These are phyloP conservation scores for Drosophila parthenogenetica DNA, from an alignment of 2,888 invertebrate species.

Conservation along the genomic window DNA sequence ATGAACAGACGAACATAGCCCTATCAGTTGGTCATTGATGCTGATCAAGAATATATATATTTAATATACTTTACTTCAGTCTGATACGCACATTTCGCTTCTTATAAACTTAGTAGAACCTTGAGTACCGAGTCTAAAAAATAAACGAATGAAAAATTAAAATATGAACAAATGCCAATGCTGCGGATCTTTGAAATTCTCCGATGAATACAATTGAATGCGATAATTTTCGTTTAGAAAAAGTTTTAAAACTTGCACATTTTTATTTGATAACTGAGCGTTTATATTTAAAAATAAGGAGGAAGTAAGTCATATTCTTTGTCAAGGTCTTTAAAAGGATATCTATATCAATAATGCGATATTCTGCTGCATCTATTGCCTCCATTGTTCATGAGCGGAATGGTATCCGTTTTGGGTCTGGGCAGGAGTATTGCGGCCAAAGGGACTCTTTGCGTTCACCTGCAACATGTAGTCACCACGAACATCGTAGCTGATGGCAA, in stretches of 20 bases:
- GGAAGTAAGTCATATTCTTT: constrained; percentile 33
- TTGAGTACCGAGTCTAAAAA: too few relatives aligned
- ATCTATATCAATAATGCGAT: constrained; percentile 39
- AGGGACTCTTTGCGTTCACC: constrained; percentile 82
- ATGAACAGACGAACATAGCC: too few relatives aligned
- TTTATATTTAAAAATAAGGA: constrained; percentile 39
- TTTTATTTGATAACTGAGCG: constrained; percentile 56
- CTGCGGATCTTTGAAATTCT: too few relatives aligned
- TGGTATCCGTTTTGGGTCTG: constrained; percentile 72
- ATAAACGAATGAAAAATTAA: too few relatives aligned
- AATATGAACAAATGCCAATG: too few relatives aligned
- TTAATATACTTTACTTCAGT: too few relatives aligned
- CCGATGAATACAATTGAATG: too few relatives aligned
- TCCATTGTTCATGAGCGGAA: constrained; percentile 67
- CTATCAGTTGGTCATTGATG: too few relatives aligned
- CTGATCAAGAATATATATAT: too few relatives aligned
- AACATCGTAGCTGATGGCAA: constrained; percentile 71
- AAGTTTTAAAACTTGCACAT: constrained; percentile 48
- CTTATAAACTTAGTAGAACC: too few relatives aligned
- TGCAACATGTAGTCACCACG: constrained; percentile 82
- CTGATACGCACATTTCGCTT: too few relatives aligned
- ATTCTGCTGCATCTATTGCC: constrained; percentile 42
- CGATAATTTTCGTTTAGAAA: too few relatives aligned
- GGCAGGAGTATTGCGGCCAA: constrained; percentile 78
- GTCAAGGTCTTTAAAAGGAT: neutral